Percentiles rank a stretch among this genome's conserved stretches.
These are phyloP conservation scores for Pinna nobilis DNA, from an alignment of 1,140 invertebrate genomes.

Conservation along the genomic window DNA sequence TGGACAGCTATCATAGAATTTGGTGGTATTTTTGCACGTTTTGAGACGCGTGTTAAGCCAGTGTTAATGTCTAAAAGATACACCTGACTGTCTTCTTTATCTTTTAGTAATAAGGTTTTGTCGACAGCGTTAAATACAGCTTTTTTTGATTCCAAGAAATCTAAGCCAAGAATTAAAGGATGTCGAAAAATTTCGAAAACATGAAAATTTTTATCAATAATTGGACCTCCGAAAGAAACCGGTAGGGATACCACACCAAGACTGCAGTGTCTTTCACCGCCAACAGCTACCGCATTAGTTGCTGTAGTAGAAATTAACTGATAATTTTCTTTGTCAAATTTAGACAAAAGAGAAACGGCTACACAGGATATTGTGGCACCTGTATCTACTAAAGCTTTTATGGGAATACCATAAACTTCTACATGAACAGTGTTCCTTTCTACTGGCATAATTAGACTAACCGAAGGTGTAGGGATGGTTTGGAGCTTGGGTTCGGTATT, in stretches of 20 bases:
- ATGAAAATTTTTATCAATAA: conserved; percentile 14
- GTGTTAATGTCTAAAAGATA: background rate
- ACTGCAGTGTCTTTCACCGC: conserved; percentile 19
- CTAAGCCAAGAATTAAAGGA: conserved; percentile 16
- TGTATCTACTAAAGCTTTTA: conserved; percentile 37
- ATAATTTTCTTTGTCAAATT: background rate
- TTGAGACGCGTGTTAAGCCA: background rate
- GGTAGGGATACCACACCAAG: conserved; percentile 23
- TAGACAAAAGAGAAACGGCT: conserved; percentile 8
- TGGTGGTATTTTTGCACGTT: background rate
- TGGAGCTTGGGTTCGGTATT: background rate
- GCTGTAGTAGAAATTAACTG: background rate
- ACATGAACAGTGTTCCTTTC: background rate
- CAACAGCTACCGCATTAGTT: conserved; percentile 5
- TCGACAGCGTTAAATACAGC: background rate
- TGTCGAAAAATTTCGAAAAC: conserved; percentile 32
- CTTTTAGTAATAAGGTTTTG: background rate
- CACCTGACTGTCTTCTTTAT: background rate
- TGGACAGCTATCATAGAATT: background rate
- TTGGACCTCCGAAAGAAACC: conserved; percentile 1
- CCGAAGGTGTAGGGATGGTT: background rate
- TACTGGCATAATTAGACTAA: conserved; percentile 1
- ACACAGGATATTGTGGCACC: conserved; percentile 32
- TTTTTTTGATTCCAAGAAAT: background rate
- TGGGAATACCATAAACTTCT: conserved; percentile 1